Evolutionary conservation across 2,113 vertebrate genomes (phyloP), one percentile per base, ranked within the genome.

Genomic region (Seriola quinqueradiata): DNA sequence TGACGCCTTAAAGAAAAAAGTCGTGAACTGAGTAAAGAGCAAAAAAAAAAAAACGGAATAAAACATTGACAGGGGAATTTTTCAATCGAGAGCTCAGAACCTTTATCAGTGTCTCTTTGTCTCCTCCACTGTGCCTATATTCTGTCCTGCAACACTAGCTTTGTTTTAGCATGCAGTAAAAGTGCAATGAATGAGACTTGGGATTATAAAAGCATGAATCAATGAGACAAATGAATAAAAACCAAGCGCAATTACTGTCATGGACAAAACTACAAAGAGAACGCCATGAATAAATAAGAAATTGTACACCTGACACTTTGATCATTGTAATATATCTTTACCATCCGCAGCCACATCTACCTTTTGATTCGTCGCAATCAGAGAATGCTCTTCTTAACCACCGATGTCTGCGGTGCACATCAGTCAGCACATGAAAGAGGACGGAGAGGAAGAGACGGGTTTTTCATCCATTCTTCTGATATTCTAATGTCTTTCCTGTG

Each of bases 401-500:
- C 70, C 28, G 42, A 9, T 17, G 63, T 72, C 64, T 46, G 63
- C 46, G 4, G 55, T 10, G 28, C 42, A 87, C 79, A 79, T 84
- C 89, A 73, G 73, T 84, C 75, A 59, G 79, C 65, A 81, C 80
- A 91, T 90, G 76, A 91, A 92, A 92, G 91, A n/a, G 28, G 0
- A 0, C 71, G 4, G 54, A 40, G 32, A 71, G 77, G 69, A 87
- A 58, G 65, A 70, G 61, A 57, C 36, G 10, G 1, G 60, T 14
- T 23, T 70, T 72, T 85, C 61, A 75, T 85, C 80, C 48, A n/a
- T 38, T 72, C 89, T 86, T 86, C 70, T 87, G 84, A 93, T 92
- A 90, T 93, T 93, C 70, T 91, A 92, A 92, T 91, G 64, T 77
- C 82, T 87, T 28, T 71, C 70, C 60, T 9, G 64, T 79, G 28